These are phyloP conservation scores for Agapetus fuscipes DNA, from an alignment of 2,888 invertebrate species.

Conservation along the genomic window DNA sequence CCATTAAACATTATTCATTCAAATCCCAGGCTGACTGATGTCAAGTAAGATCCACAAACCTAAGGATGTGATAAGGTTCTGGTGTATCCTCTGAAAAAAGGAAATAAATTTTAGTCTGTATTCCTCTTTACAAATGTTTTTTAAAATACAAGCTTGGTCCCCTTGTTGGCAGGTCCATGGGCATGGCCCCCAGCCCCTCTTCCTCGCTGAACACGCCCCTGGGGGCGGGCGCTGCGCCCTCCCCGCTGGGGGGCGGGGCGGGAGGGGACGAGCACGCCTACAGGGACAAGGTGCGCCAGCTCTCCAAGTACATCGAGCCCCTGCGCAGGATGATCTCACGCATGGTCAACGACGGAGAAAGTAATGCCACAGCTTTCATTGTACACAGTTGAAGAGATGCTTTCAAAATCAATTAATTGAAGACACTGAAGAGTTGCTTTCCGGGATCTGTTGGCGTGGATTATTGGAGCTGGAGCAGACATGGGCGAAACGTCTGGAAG, in stretches of 20 bases:
- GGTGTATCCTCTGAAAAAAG: too few relatives aligned
- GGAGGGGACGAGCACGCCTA: slow-evolving; percentile 78
- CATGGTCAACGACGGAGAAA: slow-evolving; percentile 72
- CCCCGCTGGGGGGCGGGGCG: slow-evolving; percentile 12
- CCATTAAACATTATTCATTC: too few relatives aligned
- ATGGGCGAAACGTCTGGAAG: too few relatives aligned
- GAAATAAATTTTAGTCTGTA: too few relatives aligned
- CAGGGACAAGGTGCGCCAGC: slow-evolving; percentile 84
- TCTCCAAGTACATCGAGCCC: slow-evolving; percentile 91
- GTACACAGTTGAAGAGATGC: background rate
- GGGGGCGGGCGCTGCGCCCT: slow-evolving; percentile 35
- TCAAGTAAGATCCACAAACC: too few relatives aligned
- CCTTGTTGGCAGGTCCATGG: slow-evolving; percentile 30
- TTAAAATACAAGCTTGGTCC: too few relatives aligned
- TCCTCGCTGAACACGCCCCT: slow-evolving; percentile 74
- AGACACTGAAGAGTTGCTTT: too few relatives aligned
- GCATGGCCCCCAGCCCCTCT: slow-evolving; percentile 64
- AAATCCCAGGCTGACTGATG: too few relatives aligned
- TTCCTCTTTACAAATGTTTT: too few relatives aligned
- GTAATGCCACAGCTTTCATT: slow-evolving; percentile 30
- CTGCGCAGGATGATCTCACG: slow-evolving; percentile 81
- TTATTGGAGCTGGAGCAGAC: too few relatives aligned
- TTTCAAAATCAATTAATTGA: background rate
- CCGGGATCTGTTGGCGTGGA: too few relatives aligned
- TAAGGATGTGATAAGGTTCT: too few relatives aligned